Evolutionary conservation across 2,888 invertebrate genomes (phyloP), one percentile per base, ranked within the genome.

Genomic region (Sipunculus nudus): DNA sequence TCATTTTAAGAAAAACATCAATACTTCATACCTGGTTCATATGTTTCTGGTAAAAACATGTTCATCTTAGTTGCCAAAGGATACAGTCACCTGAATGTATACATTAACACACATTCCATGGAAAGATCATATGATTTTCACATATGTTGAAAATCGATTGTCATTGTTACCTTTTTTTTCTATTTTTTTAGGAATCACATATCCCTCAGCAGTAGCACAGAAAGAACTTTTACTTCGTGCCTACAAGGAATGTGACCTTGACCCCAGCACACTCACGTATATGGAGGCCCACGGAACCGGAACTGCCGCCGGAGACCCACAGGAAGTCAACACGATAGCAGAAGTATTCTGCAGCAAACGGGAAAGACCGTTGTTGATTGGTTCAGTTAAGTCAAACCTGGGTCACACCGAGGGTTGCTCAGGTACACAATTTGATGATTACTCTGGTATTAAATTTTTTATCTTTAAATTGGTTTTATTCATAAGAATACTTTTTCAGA

Each of bases 301-400:
- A 16, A 38, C 38, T 16, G 13, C 13, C 13, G 38, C 38, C n/a
- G 38, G 38, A 13, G 38, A 38, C n/a, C 38, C 38, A n/a, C n/a
- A n/a, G n/a, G n/a, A n/a, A n/a, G n/a, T 94, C 1, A 93, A 94
- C 80, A 92, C 95, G 0, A 93, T 98, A 70, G 91, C 92, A 0
- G 92, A 93, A 63, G 68, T 70, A 23, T 64, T 75, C 26, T 68
- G 72, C 63, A 57, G 58, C 6, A 57, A 56, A 13, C 46, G 73
- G 40, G 38, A 48, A n/a, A 32, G 65, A 16, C 94, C 96, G 2
- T 86, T 98, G 47, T 84, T 96, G 43, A 89, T 97, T 75, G 97
- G 97, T 23, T 96, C 96, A 0, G 93, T 97, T 0, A 97, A 97
- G 84, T 94, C 94, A 25, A 97, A 96, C 85, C 95, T 97, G 94